Conservation (phyloP, 2,888 invertebrate genomes). For the Punctoribates punctum region DNA sequence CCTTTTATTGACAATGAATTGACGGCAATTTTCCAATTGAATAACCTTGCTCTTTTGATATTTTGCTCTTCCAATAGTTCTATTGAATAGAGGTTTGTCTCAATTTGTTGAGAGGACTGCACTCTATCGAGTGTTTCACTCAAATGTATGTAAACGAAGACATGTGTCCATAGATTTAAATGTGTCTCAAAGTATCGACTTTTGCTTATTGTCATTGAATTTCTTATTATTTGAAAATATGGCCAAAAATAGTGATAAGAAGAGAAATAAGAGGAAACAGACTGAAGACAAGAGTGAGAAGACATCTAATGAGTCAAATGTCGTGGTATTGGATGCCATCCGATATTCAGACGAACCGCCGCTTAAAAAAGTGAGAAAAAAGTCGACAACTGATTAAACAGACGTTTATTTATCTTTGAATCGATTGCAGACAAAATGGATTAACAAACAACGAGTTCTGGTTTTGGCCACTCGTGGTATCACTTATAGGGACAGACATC, state of each 20-base stretch:
- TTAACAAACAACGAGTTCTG: constrained; percentile 64
- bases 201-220: too few species aligned
- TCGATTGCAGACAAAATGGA: constrained; percentile 46
- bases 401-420: constrained; percentile 22
- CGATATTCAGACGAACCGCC: constrained; percentile 40
- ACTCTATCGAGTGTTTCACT: too few species aligned
- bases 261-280: constrained; percentile 32
- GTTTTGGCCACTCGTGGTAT: constrained; percentile 94
- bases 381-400: background rate
- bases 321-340: constrained; percentile 24
- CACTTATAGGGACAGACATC: constrained; percentile 81
- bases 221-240: background rate
- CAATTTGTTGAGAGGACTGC: too few species aligned
- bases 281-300: constrained; percentile 19
- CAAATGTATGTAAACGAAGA: too few species aligned
- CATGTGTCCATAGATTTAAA: too few species aligned
- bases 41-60: too few species aligned
- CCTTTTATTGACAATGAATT: too few species aligned
- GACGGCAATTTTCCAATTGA: too few species aligned
- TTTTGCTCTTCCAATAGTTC: too few species aligned
- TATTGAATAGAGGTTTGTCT: too few species aligned
- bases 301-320: constrained; percentile 33
- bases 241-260: constrained; percentile 24
- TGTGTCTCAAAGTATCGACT: too few species aligned
- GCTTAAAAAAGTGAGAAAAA: constrained; percentile 35